phyloP scores from a whole-genome alignment of 2,888 invertebrate genomes.

The Acheta domesticus region DNA sequence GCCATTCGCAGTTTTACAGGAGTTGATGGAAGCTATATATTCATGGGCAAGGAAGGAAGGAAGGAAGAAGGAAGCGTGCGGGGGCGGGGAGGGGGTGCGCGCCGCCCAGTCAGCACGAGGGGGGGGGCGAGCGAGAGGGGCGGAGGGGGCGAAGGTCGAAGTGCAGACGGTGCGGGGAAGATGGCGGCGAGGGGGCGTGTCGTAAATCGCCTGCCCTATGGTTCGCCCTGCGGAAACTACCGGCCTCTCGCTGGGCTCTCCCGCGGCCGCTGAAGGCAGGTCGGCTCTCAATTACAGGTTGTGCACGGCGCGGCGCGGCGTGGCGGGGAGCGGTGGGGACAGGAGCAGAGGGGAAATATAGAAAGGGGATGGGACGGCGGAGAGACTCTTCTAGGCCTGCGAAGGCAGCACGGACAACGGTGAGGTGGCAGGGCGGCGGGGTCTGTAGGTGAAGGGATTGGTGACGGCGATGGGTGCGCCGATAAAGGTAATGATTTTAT shows the following conservation, averaged over 20 bases:
- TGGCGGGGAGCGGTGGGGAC: not conserved
- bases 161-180: not conserved
- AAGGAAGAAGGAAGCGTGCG: not conserved
- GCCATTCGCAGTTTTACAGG: slow-evolving; percentile 18
- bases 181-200: not conserved
- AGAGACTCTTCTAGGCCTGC: no score
- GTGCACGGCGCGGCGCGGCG: not conserved
- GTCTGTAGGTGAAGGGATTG: no score
- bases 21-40: slow-evolving; percentile 10
- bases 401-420: no score
- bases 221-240: not conserved
- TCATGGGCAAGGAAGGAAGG: not conserved
- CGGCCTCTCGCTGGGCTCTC: not conserved
- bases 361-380: no score
- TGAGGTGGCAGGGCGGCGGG: no score
- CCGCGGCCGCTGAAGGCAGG: not conserved
- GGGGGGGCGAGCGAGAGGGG: not conserved
- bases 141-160: not conserved
- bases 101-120: not conserved
- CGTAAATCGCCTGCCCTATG: not conserved
- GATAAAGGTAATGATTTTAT: no score
- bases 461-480: no score
- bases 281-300: not conserved
- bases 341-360: no score
- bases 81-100: not conserved